Evolutionary conservation across 2,888 invertebrate genomes (phyloP), one percentile per base, ranked within the genome.

Genomic region (Microctonus brassicae): DNA sequence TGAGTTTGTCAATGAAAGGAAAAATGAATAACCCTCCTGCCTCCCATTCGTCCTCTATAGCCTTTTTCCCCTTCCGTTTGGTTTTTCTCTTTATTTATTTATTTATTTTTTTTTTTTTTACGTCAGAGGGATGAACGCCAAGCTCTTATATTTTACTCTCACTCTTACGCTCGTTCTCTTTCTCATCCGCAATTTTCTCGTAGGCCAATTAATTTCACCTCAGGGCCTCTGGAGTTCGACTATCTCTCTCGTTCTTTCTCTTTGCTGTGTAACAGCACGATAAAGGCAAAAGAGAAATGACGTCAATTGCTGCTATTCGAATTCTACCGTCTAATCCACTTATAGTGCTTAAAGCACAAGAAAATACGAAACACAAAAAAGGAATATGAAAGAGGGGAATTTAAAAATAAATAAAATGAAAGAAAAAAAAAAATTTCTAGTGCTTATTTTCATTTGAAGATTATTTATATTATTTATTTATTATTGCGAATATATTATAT

Each of bases 131-230:
- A 66, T 71, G 66, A 61, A 71, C 53, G 61, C 13, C 22, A 53
- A 58, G 60, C 53, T 70, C 52, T 62, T 52, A 34, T 60, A 26
- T 52, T 36, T 53, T 53, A 36, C 39, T 34, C 62, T 69, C 47
- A 55, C 39, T 55, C 26, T 70, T 70, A 47, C 36, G 7, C 47
- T 17, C 47, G 6, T 17, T 53, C 58, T 26, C 62, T 20, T 47
- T 64, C 69, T 36, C 29, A 71, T 67, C 66, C 61, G 66, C 66
- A 71, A 71, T 71, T 71, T 67, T 71, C 70, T 71, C 70, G 72
- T 68, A 70, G 74, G 75, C 75, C 76, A 78, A 78, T 79, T 77
- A 76, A 78, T 76, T 73, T 72, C 65, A 29, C 57, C 63, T 73
- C 69, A 53, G 55, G 63, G 66, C 64, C 60, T 63, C 58, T 42